phyloP scores from a whole-genome alignment of 2,797 vertebrate species.

The Sebastes vulpes region DNA sequence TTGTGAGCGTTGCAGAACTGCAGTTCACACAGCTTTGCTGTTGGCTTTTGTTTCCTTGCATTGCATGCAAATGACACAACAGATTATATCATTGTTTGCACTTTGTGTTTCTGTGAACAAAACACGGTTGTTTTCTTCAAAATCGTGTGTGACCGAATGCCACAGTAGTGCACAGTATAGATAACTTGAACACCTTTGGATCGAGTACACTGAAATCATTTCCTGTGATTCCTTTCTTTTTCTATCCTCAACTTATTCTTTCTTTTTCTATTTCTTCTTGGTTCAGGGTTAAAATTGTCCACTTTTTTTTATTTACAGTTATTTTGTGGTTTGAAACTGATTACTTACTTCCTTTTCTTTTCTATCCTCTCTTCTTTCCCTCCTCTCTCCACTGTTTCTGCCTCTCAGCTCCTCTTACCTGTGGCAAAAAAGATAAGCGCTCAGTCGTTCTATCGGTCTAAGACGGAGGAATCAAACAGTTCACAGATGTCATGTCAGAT shows the following conservation, averaged over 20 bases:
- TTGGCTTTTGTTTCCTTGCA: neutral
- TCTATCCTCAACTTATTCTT: neutral
- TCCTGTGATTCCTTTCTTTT: slow-evolving; percentile 8
- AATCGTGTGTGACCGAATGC: neutral
- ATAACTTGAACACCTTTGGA: neutral
- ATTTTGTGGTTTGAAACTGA: slow-evolving; percentile 45
- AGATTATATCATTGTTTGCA: neutral
- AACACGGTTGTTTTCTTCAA: neutral
- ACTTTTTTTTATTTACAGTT: slow-evolving; percentile 27
- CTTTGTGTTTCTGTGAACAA: neutral
- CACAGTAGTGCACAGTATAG: neutral
- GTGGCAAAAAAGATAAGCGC: slow-evolving; percentile 92
- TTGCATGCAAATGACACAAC: neutral
- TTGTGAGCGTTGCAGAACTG: neutral
- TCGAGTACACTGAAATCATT: neutral
- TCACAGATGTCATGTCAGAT: slow-evolving; percentile 95
- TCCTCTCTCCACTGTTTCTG: slow-evolving; percentile 83
- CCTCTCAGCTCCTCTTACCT: slow-evolving; percentile 92
- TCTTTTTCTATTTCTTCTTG: slow-evolving; percentile 24
- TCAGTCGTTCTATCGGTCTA: slow-evolving; percentile 95
- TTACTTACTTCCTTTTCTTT: slow-evolving; percentile 39
- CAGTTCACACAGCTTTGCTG: neutral
- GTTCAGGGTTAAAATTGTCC: neutral
- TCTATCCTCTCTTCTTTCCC: slow-evolving; percentile 18
- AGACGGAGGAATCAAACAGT: slow-evolving; percentile 94